Percentiles rank a stretch among this genome's conserved stretches.
Evolutionary conservation across 1,140 invertebrate species (phyloP).

Genomic region (Wasmannia auropunctata): DNA sequence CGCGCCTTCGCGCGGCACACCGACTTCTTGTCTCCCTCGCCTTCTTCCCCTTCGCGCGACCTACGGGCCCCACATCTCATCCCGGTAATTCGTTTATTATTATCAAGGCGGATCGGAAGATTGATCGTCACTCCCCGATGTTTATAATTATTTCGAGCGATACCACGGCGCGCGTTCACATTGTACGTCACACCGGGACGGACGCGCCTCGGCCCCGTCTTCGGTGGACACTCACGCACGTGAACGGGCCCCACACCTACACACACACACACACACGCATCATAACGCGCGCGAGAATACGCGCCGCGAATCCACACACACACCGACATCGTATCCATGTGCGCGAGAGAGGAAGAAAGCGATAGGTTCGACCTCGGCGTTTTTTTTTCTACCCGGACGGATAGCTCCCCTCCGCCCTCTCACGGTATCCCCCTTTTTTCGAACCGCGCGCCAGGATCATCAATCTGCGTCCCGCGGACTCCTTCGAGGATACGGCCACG

Average conservation of each 20-base stretch:
- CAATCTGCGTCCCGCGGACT: slow-evolving; percentile 72
- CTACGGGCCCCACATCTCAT: slow-evolving; percentile 6
- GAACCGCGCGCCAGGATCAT: slow-evolving; percentile 66
- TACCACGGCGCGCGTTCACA: slow-evolving; percentile 56
- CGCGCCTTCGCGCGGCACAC: neutral
- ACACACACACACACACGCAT: neutral
- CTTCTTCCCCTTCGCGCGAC: neutral
- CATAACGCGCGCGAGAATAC: neutral
- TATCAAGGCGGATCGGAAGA: slow-evolving; percentile 70
- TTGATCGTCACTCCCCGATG: slow-evolving; percentile 75
- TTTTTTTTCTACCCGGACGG: neutral
- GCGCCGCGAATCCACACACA: neutral
- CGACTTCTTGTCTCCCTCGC: neutral
- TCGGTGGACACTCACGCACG: slow-evolving; percentile 1
- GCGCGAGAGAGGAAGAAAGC: slow-evolving; percentile 55
- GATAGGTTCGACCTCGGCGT: slow-evolving; percentile 48
- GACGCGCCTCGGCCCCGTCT: slow-evolving; percentile 5
- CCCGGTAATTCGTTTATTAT: slow-evolving; percentile 74
- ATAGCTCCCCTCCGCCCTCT: neutral
- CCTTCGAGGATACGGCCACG: slow-evolving; percentile 52
- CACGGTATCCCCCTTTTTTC: neutral
- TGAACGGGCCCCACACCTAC: neutral
- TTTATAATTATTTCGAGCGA: slow-evolving; percentile 76
- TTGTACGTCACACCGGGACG: slow-evolving; percentile 53
- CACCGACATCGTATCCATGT: neutral